Conservation (phyloP, 92 coral and sea anemone genomes). For the Parazoanthus atlanticus region DNA sequence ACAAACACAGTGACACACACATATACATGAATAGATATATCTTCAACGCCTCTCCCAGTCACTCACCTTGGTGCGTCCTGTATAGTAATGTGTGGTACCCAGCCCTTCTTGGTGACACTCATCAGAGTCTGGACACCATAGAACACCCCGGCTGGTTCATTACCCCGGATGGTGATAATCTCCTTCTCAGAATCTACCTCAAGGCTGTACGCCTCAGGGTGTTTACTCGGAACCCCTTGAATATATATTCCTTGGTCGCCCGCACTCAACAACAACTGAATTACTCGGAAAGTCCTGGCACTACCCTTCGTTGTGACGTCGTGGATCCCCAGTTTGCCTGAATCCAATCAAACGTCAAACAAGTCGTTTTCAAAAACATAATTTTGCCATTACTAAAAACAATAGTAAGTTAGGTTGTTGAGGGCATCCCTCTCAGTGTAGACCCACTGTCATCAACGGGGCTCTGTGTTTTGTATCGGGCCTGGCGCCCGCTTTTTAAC, state of each 20-base stretch:
- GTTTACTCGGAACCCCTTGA: conserved; percentile 21
- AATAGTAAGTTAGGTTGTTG: too few relatives aligned
- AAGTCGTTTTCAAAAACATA: not conserved
- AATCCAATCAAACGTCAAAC: not conserved
- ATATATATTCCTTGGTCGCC: conserved; percentile 26
- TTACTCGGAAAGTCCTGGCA: conserved; percentile 52
- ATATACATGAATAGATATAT: not conserved
- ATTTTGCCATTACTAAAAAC: too few relatives aligned
- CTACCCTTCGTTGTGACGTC: conserved; percentile 51
- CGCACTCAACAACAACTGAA: conserved; percentile 49
- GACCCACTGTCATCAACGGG: too few relatives aligned
- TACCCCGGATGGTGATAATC: conserved; percentile 66
- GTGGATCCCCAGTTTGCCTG: conserved; percentile 62
- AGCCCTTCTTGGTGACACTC: conserved; percentile 58
- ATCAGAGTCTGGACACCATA: conserved; percentile 77
- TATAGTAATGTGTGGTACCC: conserved; percentile 61
- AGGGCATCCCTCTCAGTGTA: too few relatives aligned
- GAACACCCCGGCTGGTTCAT: conserved; percentile 62
- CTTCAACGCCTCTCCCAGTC: not conserved
- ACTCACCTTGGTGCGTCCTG: conserved; percentile 54
- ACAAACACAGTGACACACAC: conserved; percentile 21
- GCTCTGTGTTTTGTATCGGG: too few relatives aligned
- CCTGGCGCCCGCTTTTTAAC: too few relatives aligned
- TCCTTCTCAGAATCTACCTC: conserved; percentile 54
- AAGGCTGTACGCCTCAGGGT: conserved; percentile 60